phyloP scores from a whole-genome alignment of 2,113 vertebrate species.

The Xiphophorus couchianus region DNA sequence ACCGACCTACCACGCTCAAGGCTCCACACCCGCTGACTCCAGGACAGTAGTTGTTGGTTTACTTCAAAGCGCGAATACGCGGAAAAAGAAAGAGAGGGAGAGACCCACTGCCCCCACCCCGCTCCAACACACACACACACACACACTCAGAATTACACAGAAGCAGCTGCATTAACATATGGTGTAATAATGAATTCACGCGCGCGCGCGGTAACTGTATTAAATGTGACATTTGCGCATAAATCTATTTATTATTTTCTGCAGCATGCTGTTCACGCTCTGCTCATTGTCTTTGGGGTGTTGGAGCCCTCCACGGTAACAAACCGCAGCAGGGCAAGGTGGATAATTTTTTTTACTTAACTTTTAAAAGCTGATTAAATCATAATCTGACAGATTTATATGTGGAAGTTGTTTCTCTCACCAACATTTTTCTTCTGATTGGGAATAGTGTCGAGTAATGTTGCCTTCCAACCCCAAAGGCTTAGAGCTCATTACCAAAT shows the following conservation, averaged over 20 bases:
- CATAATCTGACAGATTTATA: neutral
- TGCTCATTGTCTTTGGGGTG: slow-evolving; percentile 72
- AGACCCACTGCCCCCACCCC: neutral
- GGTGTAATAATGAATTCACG: slow-evolving; percentile 81
- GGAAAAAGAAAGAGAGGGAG: slow-evolving; percentile 16
- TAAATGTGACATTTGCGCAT: slow-evolving; percentile 81
- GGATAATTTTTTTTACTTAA: slow-evolving; percentile 35
- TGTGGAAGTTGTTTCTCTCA: neutral
- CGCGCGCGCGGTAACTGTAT: slow-evolving; percentile 78
- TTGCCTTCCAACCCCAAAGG: neutral
- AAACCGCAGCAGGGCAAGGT: slow-evolving; percentile 54
- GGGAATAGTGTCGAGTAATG: neutral
- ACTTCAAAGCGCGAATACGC: slow-evolving; percentile 58
- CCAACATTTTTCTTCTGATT: neutral
- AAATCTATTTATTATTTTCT: slow-evolving; percentile 79
- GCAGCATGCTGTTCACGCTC: slow-evolving; percentile 73
- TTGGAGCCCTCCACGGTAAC: slow-evolving; percentile 73
- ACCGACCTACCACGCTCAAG: slow-evolving; percentile 4
- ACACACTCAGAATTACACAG: slow-evolving; percentile 61
- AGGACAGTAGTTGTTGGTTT: slow-evolving; percentile 64
- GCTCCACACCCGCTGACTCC: slow-evolving; percentile 46
- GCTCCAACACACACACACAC: neutral
- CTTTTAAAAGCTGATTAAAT: slow-evolving; percentile 45
- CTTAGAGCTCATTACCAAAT: no score
- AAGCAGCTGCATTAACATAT: slow-evolving; percentile 80